A percentile compares a stretch with the other conserved stretches of the same genome.
Evolutionary conservation across 2,888 invertebrate species (phyloP).

Genomic region (Conomelus anceps): DNA sequence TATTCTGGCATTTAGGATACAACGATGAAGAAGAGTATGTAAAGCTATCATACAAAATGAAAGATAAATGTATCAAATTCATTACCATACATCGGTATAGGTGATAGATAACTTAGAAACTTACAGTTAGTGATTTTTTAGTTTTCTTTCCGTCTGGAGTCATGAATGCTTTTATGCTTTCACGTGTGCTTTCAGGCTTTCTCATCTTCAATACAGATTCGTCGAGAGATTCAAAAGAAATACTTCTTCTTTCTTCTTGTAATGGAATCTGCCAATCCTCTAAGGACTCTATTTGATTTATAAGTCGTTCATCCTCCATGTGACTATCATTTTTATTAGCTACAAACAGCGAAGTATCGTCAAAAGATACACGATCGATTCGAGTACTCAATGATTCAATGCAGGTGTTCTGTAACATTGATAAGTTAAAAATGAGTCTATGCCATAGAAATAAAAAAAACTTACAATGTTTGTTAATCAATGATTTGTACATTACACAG

Average conservation of each 20-base stretch:
- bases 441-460: too few species aligned
- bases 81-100: too few species aligned
- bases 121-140: neutral
- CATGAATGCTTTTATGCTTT: neutral
- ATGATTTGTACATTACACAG: too few species aligned
- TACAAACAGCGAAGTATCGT: neutral
- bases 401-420: neutral
- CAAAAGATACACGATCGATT: neutral
- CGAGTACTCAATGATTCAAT: neutral
- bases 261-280: neutral
- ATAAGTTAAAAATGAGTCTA: too few species aligned
- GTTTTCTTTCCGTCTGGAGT: neutral
- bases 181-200: neutral
- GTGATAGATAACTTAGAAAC: neutral
- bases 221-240: neutral
- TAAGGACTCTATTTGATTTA: neutral
- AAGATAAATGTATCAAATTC: too few species aligned
- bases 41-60: too few species aligned
- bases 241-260: neutral
- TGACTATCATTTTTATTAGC: neutral
- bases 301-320: neutral
- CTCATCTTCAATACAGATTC: neutral
- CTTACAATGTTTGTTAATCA: too few species aligned
- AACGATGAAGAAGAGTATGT: too few species aligned
- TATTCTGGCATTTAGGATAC: too few species aligned